phyloP scores from a whole-genome alignment of 2,888 invertebrate genomes.

The Lithophane semibrunnea region DNA sequence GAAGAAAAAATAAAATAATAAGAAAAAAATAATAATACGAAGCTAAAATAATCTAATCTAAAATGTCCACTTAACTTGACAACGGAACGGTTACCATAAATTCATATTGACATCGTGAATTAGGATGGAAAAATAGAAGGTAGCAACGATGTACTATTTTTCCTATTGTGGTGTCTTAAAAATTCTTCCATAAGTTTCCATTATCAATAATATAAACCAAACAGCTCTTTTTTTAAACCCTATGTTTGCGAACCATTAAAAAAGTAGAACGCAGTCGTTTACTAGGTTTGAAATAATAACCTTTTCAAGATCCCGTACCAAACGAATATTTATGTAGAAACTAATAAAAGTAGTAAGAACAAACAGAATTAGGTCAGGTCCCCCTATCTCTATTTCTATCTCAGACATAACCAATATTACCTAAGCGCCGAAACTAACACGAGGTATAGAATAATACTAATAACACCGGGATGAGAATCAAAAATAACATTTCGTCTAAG shows the following conservation, averaged over 20 bases:
- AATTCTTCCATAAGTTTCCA: not conserved
- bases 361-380: not conserved
- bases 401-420: constrained; percentile 1
- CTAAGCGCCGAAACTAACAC: not conserved
- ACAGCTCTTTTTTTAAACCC: not conserved
- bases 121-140: not conserved
- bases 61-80: not conserved
- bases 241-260: not conserved
- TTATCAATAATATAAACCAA: not conserved
- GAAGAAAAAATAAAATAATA: not conserved
- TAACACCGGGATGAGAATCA: not conserved
- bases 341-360: not conserved
- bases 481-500: not conserved
- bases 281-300: not conserved
- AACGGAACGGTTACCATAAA: constrained; percentile 6
- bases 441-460: constrained; percentile 2
- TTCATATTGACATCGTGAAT: constrained; percentile 3
- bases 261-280: not conserved
- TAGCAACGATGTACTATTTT: not conserved
- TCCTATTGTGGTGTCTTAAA: not conserved
- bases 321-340: not conserved
- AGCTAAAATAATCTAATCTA: not conserved
- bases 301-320: not conserved
- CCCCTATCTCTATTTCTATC: not conserved
- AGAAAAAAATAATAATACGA: not conserved